Evolutionary conservation across 92 coral and sea anemone genomes (phyloP), one percentile per base, ranked within the genome.

Genomic region (Palythoa grandis): DNA sequence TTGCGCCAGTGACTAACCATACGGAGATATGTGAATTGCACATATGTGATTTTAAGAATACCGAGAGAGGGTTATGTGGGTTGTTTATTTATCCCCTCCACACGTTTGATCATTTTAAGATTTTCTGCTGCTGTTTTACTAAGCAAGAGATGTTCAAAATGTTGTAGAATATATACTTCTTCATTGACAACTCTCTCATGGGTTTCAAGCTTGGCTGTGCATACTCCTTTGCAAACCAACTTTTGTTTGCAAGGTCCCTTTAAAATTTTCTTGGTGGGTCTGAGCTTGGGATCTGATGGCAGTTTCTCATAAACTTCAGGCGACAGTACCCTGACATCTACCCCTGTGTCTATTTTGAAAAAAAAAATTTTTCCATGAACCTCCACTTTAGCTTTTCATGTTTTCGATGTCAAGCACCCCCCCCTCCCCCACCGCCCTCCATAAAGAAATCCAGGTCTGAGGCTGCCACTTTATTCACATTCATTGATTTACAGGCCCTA

Each of bases 361-460:
- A 58, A 60, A 65, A 54, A 0, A 0, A 10, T 24, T 15, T 43
- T 39, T 74, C 57, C 76, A 43, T 86, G 74, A 23, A 61, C 53
- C 63, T 53, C 35, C 16, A 85, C 57, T 10, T 37, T 73, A 5
- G 82, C 73, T 73, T 22, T 56, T 82, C 83, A 85, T 11, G 39
- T 52, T 25, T 22, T 68, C 72, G 13, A 68, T 20, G 38, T 68
- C 72, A 68, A 25, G 1, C 76, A 90, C 78, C 80, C 78, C 83
- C 38, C 89, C n/a, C n/a, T n/a, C n/a, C n/a, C n/a, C n/a, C n/a
- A n/a, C n/a, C n/a, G n/a, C n/a, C n/a, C n/a, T n/a, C 35, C 92
- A 89, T 85, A 66, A 89, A 86, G 58, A 85, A 86, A 4, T 82
- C 88, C 82, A 79, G 83, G 63, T 71, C 86, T 23, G 88, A 73